Percentiles rank a stretch among this genome's conserved stretches.
Evolutionary conservation across 2,113 vertebrate species (phyloP).

Genomic region (Pseudorasbora parva): DNA sequence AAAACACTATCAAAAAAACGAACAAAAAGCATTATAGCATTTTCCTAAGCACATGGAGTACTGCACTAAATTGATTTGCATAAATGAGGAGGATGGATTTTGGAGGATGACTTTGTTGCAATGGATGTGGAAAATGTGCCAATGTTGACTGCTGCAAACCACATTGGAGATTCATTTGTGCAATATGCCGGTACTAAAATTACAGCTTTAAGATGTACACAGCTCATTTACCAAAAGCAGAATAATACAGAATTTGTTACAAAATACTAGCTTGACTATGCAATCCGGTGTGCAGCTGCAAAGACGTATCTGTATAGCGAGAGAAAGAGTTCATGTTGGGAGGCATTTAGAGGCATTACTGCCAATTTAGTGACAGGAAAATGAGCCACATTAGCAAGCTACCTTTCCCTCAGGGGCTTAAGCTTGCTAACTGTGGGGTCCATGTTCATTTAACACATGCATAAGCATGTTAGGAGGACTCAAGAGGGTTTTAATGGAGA

Average conservation of each 20-base stretch:
- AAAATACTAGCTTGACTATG: background rate
- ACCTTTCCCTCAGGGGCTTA: conserved; percentile 30
- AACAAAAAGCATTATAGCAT: background rate
- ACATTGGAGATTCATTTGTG: background rate
- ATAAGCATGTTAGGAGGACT: conserved; percentile 43
- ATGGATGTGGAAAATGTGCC: background rate
- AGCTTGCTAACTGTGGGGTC: conserved; percentile 38
- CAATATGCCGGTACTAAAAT: background rate
- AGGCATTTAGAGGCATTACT: conserved; percentile 41
- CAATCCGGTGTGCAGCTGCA: background rate
- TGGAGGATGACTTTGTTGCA: background rate
- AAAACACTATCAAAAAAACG: too few species aligned
- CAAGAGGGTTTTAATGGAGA: conserved; percentile 30
- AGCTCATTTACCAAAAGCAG: conserved; percentile 19
- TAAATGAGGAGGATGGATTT: too few species aligned
- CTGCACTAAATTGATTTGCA: background rate
- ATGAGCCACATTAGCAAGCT: conserved; percentile 39
- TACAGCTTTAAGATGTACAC: conserved; percentile 17
- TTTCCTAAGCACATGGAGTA: conserved; percentile 7
- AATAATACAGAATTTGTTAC: background rate
- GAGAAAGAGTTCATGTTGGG: background rate
- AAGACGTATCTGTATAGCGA: background rate
- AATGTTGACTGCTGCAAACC: background rate
- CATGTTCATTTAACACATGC: conserved; percentile 46
- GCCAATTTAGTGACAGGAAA: conserved; percentile 43